phyloP scores from a whole-genome alignment of 2,113 vertebrate genomes.

The Rallus limicola region DNA sequence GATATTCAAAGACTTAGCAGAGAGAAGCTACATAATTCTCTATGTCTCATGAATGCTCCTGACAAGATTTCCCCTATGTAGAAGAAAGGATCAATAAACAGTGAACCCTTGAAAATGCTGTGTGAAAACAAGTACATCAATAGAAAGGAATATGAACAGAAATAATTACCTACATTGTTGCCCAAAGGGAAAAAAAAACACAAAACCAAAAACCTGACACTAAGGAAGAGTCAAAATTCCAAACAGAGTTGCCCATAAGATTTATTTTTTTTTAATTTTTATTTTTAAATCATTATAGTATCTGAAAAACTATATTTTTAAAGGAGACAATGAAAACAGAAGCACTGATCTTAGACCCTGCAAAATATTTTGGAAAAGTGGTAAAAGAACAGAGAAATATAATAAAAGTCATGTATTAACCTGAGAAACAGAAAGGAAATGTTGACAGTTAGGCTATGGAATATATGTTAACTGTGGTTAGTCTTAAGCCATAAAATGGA shows the following conservation, averaged over 20 bases:
- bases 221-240: background rate
- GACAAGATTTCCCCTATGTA: background rate
- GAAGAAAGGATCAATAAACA: background rate
- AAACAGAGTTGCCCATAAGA: background rate
- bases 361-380: background rate
- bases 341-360: background rate
- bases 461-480: background rate
- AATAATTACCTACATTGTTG: background rate
- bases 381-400: background rate
- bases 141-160: background rate
- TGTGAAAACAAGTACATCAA: background rate
- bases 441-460: background rate
- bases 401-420: background rate
- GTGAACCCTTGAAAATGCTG: background rate
- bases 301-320: background rate
- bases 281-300: background rate
- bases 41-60: background rate
- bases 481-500: background rate
- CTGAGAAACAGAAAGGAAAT: background rate
- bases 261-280: background rate
- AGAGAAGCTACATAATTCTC: background rate
- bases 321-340: background rate
- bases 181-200: background rate
- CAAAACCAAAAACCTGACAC: background rate
- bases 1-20: background rate